Evolutionary conservation across 2,797 vertebrate genomes (phyloP).

Genomic region (Spinibarbus caldwelli): DNA sequence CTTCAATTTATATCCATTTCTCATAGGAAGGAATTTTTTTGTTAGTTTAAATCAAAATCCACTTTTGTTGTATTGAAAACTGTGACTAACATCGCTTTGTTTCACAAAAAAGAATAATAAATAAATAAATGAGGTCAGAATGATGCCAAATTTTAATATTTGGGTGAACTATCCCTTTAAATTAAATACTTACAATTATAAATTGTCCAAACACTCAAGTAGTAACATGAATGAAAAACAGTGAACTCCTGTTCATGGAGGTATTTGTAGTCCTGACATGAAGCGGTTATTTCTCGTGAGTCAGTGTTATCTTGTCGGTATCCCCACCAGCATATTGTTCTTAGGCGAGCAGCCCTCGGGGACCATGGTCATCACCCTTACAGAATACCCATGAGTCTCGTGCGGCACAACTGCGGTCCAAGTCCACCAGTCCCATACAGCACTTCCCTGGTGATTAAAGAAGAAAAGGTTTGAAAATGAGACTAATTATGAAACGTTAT

Average conservation of each 20-base stretch:
- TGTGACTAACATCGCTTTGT: background rate
- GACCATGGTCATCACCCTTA: constrained; percentile 92
- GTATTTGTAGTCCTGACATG: background rate
- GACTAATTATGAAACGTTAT: background rate
- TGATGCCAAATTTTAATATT: background rate
- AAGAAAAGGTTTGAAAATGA: background rate
- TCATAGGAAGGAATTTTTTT: background rate
- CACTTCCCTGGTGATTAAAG: constrained; percentile 76
- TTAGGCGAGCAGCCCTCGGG: constrained; percentile 96
- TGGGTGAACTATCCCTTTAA: background rate
- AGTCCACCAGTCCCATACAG: constrained; percentile 96
- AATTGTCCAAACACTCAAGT: background rate
- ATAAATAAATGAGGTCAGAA: background rate
- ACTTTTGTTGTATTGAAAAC: background rate
- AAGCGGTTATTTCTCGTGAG: background rate
- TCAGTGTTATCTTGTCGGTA: constrained; percentile 34
- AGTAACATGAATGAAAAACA: background rate
- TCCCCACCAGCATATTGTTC: constrained; percentile 95
- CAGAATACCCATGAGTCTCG: constrained; percentile 85
- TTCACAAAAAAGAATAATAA: background rate
- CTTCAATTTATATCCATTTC: background rate
- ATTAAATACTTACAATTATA: background rate
- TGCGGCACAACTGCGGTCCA: constrained; percentile 93
- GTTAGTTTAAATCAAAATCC: background rate
- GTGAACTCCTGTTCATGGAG: too few relatives aligned